Evolutionary conservation across 2,888 invertebrate species (phyloP), one percentile per base, ranked within the genome.

Genomic region (Helobdella robusta): DNA sequence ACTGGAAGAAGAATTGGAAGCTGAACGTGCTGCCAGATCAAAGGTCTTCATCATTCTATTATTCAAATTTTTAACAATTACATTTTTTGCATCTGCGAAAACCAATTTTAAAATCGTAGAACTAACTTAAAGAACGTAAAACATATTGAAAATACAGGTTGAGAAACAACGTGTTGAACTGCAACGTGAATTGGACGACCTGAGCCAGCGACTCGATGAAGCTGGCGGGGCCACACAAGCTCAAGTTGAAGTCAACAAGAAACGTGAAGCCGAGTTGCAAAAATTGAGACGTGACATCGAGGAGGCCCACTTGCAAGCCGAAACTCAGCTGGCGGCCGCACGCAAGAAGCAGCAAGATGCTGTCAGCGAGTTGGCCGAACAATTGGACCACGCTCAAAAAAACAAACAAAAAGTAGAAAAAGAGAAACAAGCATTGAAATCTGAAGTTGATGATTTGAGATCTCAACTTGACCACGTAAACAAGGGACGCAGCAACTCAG

Each of bases 321-420:
- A 98, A 84, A 87, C 91, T 71, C 91, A 93, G 75, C 86, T 97
- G 79, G 89, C 93, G 78, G 89, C 90, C 82, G 86, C 98, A 78
- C 89, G 97, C 83, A 98, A 99, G 88, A 98, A 98, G 87, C 94
- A 97, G 86, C 95, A 97, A 82, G 98, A 98, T 83, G 89, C 94
- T 79, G 92, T 95, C 77, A 89, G 91, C 77, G 98, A 99, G 84
- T 92, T 99, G 90, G 91, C 95, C 75, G 98, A 99, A 84, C 97
- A 98, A 84, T 90, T 98, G 82, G 98, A 99, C 84, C 94, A 95
- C 82, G 88, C 98, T 82, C 95, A 94, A 87, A 98, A 98, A 83
- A 87, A 92, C 81, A 98, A 98, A 86, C 90, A 92, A 81, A 97
- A 94, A 35, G 59, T 65, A n/a, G 69, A 98, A 85, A 98, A 98